A percentile compares a stretch with the other conserved stretches of the same genome.
Conservation (phyloP, 2,888 invertebrate genomes). For the Didymodactylos carnosus region DNA sequence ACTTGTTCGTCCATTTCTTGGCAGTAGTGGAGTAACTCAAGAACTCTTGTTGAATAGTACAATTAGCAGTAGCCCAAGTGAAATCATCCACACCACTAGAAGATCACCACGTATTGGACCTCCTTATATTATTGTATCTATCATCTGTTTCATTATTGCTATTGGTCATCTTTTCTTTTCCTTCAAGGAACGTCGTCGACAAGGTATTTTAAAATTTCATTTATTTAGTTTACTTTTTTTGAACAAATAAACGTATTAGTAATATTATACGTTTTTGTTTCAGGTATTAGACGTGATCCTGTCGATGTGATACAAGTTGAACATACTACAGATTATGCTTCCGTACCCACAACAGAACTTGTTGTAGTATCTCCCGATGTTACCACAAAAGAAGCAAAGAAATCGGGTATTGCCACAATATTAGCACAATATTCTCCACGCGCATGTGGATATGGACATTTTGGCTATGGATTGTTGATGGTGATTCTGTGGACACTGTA, state of each 20-base stretch:
- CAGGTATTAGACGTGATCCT: too few species aligned
- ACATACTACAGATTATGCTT: too few species aligned
- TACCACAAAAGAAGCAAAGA: neutral
- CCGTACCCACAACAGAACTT: too few species aligned
- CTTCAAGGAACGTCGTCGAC: too few species aligned
- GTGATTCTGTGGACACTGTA: neutral
- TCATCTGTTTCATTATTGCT: neutral
- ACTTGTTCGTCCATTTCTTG: conserved; percentile 21
- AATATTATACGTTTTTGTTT: too few species aligned
- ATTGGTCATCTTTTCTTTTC: neutral
- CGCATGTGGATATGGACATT: neutral
- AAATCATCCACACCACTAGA: too few species aligned
- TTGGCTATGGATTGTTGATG: neutral
- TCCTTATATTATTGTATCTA: neutral
- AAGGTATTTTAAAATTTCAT: too few species aligned
- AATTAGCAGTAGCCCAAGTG: neutral
- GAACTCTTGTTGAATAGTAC: neutral
- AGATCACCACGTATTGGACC: neutral
- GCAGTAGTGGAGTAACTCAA: too few species aligned
- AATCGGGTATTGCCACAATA: neutral
- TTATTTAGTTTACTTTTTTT: too few species aligned
- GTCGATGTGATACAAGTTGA: too few species aligned
- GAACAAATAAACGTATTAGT: too few species aligned
- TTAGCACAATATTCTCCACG: neutral
- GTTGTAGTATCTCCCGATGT: too few species aligned